A percentile compares a stretch with the other conserved stretches of the same genome.
Evolutionary conservation across 2,797 vertebrate genomes (phyloP).

Genomic region (Eulemur albifrons): DNA sequence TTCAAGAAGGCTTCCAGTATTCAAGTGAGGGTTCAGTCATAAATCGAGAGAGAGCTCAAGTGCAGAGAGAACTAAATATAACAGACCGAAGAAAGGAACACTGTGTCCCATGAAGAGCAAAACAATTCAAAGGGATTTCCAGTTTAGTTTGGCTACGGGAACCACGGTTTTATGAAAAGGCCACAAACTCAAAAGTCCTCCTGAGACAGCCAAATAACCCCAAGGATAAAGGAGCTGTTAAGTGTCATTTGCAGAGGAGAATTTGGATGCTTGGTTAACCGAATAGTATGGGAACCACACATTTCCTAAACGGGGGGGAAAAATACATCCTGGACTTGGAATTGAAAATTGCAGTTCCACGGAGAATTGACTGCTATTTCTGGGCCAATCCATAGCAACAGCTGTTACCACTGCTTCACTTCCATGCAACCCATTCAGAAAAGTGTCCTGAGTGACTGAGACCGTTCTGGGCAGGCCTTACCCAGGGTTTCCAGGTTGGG

Average conservation of each 20-base stretch:
- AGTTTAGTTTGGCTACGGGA: conserved; percentile 52
- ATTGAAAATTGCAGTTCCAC: conserved; percentile 61
- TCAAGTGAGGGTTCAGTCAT: background rate
- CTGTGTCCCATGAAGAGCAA: conserved; percentile 42
- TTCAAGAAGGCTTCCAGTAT: background rate
- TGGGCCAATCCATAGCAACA: conserved; percentile 61
- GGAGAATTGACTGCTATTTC: conserved; percentile 58
- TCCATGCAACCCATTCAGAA: conserved; percentile 55
- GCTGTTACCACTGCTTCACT: conserved; percentile 19
- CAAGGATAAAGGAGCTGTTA: background rate
- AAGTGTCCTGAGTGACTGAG: background rate
- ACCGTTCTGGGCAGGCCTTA: background rate
- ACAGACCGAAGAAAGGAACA: conserved; percentile 2
- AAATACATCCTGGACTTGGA: conserved; percentile 36
- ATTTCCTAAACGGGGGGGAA: conserved; percentile 37
- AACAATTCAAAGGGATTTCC: conserved; percentile 57
- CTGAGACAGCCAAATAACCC: conserved; percentile 7
- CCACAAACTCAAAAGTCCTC: conserved; percentile 51
- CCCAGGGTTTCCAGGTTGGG: background rate
- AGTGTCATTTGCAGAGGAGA: conserved; percentile 18
- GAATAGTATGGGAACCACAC: conserved; percentile 27
- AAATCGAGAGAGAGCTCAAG: background rate
- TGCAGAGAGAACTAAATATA: background rate
- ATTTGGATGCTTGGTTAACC: conserved; percentile 53
- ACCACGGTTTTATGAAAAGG: conserved; percentile 23